phyloP scores from a whole-genome alignment of 2,797 vertebrate genomes.

The Brachyalestes nurse region DNA sequence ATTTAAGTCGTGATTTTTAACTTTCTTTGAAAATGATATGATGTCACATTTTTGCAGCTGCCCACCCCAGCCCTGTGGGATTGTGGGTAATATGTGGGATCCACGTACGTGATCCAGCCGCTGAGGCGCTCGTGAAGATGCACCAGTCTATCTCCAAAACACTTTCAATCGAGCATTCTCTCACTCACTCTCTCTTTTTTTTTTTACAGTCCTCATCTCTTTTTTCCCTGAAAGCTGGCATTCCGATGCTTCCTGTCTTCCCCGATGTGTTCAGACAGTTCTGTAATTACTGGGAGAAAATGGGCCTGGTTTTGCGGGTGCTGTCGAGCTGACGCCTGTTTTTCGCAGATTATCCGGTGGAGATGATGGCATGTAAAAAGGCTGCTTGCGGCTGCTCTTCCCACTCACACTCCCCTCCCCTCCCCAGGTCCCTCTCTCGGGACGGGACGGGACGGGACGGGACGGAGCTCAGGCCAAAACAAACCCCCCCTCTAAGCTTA shows the following conservation, averaged over 20 bases:
- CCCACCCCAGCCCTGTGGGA: slow-evolving; percentile 68
- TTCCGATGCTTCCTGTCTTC: slow-evolving; percentile 31
- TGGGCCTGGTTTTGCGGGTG: slow-evolving; percentile 34
- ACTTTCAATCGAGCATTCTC: slow-evolving; percentile 37
- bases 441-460: too few relatives aligned
- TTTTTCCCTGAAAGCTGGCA: slow-evolving; percentile 48
- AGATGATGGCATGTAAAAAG: slow-evolving; percentile 32
- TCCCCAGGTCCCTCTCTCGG: background rate
- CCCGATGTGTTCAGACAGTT: slow-evolving; percentile 24
- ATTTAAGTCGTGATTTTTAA: too few relatives aligned
- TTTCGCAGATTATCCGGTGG: slow-evolving; percentile 31
- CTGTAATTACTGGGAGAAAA: slow-evolving; percentile 47
- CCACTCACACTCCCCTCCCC: background rate
- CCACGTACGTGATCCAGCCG: slow-evolving; percentile 50
- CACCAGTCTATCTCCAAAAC: slow-evolving; percentile 17
- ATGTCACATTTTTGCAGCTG: slow-evolving; percentile 48
- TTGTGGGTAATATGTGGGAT: slow-evolving; percentile 69
- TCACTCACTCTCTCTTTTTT: slow-evolving; percentile 47
- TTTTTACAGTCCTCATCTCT: slow-evolving; percentile 20
- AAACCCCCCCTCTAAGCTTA: background rate
- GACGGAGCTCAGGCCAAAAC: background rate
- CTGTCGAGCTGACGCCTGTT: slow-evolving; percentile 35
- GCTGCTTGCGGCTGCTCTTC: slow-evolving; percentile 2
- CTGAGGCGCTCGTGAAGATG: slow-evolving; percentile 20
- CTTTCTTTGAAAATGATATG: too few relatives aligned